Evolutionary conservation across 2,797 vertebrate species (phyloP), one percentile per base, ranked within the genome.

Genomic region (Sitta carolinensis): DNA sequence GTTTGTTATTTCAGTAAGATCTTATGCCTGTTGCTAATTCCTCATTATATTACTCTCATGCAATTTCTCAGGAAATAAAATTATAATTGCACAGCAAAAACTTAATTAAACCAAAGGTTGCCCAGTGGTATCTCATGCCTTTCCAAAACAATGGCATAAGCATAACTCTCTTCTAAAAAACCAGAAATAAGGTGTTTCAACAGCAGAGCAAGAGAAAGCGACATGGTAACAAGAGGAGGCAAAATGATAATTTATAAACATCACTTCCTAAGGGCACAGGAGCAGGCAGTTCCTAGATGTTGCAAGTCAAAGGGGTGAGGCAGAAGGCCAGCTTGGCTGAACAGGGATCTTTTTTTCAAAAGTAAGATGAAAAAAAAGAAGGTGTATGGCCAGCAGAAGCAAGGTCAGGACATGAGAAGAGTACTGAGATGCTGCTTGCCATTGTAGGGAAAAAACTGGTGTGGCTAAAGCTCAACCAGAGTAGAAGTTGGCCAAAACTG

Each of bases 11-110:
- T 85, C 79, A 81, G 54, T 36, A 70, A 89, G 68, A 78, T 80
- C 62, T 95, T 79, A 67, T 85, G 81, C 54, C 57, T 93, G 84
- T 74, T 89, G 64, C 47, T 87, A 84, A 85, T 91, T 91, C 48
- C 30, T 93, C 93, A 86, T 97, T 95, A 75, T 81, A 89, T 77
- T 91, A 52, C 22, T 64, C 79, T 93, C 82, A 86, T 84, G 66
- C 51, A 86, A 68, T 95, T 96, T 92, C 79, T 94, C 76, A 94
- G 92, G 92, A 96, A 95, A 95, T 94, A 94, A 88, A 88, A 92
- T 96, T 87, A 91, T 85, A 78, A 82, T 88, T 88, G 74, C 47
- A 67, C 47, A 62, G 36, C 40, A 90, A 90, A 90, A 94, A 69
- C 43, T 58, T 91, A 81, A 91, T 95, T 94, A 91, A 90, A 29